A percentile compares a stretch with the other conserved stretches of the same genome.
Conservation (phyloP, 1,140 invertebrate species). For the Aphidius gifuensis region DNA sequence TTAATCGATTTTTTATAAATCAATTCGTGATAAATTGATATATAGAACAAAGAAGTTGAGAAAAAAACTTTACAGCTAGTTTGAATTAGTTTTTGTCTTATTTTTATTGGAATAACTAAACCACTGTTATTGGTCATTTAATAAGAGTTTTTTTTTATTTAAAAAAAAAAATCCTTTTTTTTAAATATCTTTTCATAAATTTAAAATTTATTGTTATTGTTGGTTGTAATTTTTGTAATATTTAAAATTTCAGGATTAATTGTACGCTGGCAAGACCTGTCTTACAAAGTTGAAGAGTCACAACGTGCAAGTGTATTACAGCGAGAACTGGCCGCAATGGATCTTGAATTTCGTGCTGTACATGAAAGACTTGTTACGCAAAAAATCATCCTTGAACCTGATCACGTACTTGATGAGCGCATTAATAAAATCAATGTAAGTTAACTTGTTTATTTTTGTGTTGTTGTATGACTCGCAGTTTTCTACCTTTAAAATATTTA, state of each 20-base stretch:
- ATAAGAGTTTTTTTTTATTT: too few species aligned
- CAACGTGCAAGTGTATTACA: conserved; percentile 53
- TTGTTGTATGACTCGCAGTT: too few species aligned
- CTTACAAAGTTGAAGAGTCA: conserved; percentile 54
- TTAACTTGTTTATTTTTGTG: conserved; percentile 5
- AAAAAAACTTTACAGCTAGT: too few species aligned
- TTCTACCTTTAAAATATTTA: not conserved
- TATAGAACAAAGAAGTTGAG: too few species aligned
- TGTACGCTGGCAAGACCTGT: conserved; percentile 59
- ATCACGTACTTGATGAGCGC: conserved; percentile 53
- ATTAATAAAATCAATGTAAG: conserved; percentile 59
- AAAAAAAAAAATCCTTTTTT: too few species aligned
- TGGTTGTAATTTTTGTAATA: not conserved
- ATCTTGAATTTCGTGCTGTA: conserved; percentile 41
- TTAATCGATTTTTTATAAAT: too few species aligned
- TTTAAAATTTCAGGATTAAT: conserved; percentile 53
- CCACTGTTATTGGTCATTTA: too few species aligned
- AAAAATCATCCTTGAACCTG: conserved; percentile 44
- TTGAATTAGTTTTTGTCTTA: too few species aligned
- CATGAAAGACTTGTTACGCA: conserved; percentile 46
- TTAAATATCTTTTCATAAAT: too few species aligned
- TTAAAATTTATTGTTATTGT: too few species aligned
- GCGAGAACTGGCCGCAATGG: conserved; percentile 52
- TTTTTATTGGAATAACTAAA: too few species aligned
- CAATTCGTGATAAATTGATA: too few species aligned